These are phyloP conservation scores for Elephas maximus DNA, from an alignment of 2,113 vertebrate species.

Conservation along the genomic window DNA sequence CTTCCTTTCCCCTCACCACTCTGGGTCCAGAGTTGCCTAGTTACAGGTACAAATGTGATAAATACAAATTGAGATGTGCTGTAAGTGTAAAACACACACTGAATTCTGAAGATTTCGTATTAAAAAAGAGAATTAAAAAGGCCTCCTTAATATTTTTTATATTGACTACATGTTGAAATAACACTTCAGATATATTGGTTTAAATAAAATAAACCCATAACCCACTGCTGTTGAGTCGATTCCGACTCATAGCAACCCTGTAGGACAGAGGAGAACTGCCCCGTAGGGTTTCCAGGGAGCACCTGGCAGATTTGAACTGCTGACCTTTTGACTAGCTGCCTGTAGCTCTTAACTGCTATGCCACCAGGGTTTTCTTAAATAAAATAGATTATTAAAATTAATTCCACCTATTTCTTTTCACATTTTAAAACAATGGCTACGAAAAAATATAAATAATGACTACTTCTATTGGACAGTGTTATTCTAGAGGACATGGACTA, in stretches of 20 bases:
- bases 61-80: neutral
- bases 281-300: too few relatives aligned
- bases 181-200: neutral
- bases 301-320: too few relatives aligned
- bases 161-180: neutral
- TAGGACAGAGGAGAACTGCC: too few relatives aligned
- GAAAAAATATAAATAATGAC: constrained; percentile 1
- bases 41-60: neutral
- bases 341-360: too few relatives aligned
- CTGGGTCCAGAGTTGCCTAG: neutral
- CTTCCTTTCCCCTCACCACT: neutral
- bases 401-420: constrained; percentile 25
- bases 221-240: too few relatives aligned
- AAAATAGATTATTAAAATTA: constrained; percentile 11
- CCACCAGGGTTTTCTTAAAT: neutral
- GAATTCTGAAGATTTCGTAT: constrained; percentile 8
- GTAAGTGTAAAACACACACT: neutral
- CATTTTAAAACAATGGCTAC: constrained; percentile 35
- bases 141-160: constrained; percentile 4
- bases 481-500: neutral
- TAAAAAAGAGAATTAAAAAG: neutral
- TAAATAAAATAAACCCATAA: constrained; percentile 8
- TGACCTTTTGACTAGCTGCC: too few relatives aligned
- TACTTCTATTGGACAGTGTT: neutral
- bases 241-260: too few relatives aligned